Conservation (phyloP, 2,797 vertebrate genomes). For the Etheostoma nigrum region DNA sequence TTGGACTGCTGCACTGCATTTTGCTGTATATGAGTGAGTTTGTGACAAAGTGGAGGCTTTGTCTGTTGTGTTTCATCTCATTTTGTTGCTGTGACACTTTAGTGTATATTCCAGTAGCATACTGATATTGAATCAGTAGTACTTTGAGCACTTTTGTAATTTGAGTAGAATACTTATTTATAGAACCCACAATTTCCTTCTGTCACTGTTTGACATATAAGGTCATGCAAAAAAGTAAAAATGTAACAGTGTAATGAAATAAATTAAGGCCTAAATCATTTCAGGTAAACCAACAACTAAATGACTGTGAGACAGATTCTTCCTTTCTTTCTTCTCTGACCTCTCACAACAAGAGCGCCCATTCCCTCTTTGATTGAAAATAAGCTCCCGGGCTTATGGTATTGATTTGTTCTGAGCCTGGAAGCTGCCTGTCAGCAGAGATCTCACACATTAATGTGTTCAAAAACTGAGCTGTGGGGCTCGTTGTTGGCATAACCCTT, state of each 20-base stretch:
- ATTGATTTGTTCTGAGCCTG: constrained; percentile 72
- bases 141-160: no score
- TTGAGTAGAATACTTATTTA: background rate
- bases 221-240: background rate
- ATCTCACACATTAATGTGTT: constrained; percentile 38
- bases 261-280: background rate
- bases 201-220: background rate
- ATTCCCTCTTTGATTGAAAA: constrained; percentile 44
- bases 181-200: background rate
- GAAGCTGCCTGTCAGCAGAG: constrained; percentile 49
- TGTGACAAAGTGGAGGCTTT: background rate
- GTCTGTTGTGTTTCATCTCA: background rate
- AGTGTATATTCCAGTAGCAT: background rate
- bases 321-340: constrained; percentile 32
- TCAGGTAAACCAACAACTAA: background rate
- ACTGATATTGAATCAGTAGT: background rate
- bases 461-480: constrained; percentile 19
- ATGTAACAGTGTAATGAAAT: background rate
- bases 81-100: background rate
- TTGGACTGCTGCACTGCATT: background rate
- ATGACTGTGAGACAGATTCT: background rate
- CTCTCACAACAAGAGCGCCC: constrained; percentile 25
- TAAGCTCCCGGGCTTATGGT: constrained; percentile 44
- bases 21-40: constrained; percentile 15
- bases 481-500: constrained; percentile 26